Conservation (phyloP, 2,797 vertebrate species). For the Parauchenoglanis punctatus region DNA sequence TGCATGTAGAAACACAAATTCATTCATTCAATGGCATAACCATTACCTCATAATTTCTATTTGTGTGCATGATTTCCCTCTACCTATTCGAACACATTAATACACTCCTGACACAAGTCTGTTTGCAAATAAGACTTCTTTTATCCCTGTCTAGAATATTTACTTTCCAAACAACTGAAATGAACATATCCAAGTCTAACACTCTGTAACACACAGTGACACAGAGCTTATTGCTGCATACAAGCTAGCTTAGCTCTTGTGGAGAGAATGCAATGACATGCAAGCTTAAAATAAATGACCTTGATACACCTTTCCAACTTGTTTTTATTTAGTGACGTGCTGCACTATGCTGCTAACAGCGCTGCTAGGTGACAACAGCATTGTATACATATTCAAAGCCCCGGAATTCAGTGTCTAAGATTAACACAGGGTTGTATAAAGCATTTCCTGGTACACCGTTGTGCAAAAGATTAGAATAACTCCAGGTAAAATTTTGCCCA, state of each 20-base stretch:
- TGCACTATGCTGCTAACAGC: not conserved
- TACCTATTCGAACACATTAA: not conserved
- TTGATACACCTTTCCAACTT: slow-evolving; percentile 3
- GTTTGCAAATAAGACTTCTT: not conserved
- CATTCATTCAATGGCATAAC: not conserved
- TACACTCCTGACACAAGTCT: not conserved
- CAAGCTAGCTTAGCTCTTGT: not conserved
- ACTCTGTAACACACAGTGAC: slow-evolving; percentile 8
- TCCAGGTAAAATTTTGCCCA: not conserved
- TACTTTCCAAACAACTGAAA: slow-evolving; percentile 2
- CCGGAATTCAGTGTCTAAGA: not conserved
- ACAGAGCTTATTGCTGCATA: not conserved
- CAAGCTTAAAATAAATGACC: slow-evolving; percentile 40
- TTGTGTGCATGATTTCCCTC: not conserved
- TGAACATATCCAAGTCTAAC: not conserved
- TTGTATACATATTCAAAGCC: not conserved
- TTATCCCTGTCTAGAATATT: not conserved
- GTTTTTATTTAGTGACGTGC: slow-evolving; percentile 11
- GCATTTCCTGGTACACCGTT: slow-evolving; percentile 5
- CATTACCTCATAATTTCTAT: not conserved
- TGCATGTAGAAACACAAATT: not conserved
- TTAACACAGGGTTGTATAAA: not conserved
- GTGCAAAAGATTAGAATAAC: not conserved
- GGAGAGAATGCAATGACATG: not conserved
- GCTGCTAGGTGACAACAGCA: not conserved